Percentiles rank a stretch among this genome's conserved stretches.
Evolutionary conservation across 2,113 vertebrate genomes (phyloP).

Genomic region (Hippocampus mohnikei): DNA sequence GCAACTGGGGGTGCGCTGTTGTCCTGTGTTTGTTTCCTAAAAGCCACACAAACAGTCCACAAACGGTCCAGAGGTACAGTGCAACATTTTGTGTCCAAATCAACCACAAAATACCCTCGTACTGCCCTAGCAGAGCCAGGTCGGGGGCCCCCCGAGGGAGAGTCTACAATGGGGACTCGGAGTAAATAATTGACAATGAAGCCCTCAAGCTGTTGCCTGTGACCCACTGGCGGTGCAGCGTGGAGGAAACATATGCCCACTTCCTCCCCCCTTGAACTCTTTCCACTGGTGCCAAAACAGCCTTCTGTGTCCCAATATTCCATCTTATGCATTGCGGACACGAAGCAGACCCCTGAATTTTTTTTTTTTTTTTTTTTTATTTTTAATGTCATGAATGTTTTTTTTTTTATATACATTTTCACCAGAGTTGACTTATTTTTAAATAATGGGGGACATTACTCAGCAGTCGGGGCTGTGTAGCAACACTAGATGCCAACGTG

Average conservation of each 20-base stretch:
- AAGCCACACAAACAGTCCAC: too few species aligned
- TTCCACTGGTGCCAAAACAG: not conserved
- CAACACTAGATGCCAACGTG: not conserved
- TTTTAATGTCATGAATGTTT: too few species aligned
- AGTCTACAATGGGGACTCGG: not conserved
- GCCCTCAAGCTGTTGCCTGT: not conserved
- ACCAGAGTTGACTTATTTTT: not conserved
- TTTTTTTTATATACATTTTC: not conserved
- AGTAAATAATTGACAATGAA: conserved; percentile 7
- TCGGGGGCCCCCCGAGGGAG: conserved; percentile 8
- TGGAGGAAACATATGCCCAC: not conserved
- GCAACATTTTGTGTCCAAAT: not conserved
- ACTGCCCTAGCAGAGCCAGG: not conserved
- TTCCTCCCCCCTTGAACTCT: not conserved
- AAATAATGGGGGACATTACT: not conserved
- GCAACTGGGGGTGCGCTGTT: not conserved
- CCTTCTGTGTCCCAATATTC: not conserved
- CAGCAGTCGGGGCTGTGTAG: not conserved
- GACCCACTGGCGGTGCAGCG: not conserved
- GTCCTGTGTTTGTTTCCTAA: not conserved
- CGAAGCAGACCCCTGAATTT: not conserved
- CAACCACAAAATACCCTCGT: not conserved
- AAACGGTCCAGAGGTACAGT: not conserved
- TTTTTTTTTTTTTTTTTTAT: too few species aligned
- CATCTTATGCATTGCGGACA: not conserved